A percentile compares a stretch with the other conserved stretches of the same genome.
These are phyloP conservation scores for Tolypeutes matacus DNA, from an alignment of 2,797 vertebrate genomes.

Conservation along the genomic window DNA sequence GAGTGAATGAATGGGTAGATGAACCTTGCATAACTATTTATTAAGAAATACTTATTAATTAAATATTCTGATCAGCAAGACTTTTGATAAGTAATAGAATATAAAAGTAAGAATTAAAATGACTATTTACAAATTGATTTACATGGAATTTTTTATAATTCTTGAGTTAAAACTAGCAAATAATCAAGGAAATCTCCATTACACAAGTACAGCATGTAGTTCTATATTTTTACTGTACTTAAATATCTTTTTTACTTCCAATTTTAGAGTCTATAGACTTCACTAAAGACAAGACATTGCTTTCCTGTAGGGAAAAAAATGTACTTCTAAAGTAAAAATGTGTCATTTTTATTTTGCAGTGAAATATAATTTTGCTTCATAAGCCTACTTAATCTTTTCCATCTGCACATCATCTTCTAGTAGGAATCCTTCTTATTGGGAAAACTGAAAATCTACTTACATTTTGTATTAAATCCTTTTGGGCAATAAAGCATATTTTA, in stretches of 20 bases:
- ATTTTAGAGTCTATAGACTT: neutral
- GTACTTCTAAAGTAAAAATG: slow-evolving; percentile 32
- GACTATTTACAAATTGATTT: slow-evolving; percentile 7
- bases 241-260: slow-evolving; percentile 32
- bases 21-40: neutral
- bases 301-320: slow-evolving; percentile 5
- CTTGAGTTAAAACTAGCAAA: slow-evolving; percentile 17
- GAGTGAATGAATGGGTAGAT: neutral
- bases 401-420: neutral
- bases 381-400: slow-evolving; percentile 15
- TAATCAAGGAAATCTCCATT: slow-evolving; percentile 4
- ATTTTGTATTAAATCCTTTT: slow-evolving; percentile 10
- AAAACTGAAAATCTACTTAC: neutral
- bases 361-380: slow-evolving; percentile 2
- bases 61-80: neutral
- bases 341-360: slow-evolving; percentile 6
- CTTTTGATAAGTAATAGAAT: slow-evolving; percentile 1
- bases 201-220: neutral
- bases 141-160: neutral
- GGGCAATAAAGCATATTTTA: neutral
- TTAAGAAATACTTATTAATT: neutral
- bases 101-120: neutral
- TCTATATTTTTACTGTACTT: slow-evolving; percentile 33
- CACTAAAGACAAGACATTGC: neutral
- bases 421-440: neutral